phyloP scores from a whole-genome alignment of 2,888 invertebrate genomes.

The Sialis lutaria region DNA sequence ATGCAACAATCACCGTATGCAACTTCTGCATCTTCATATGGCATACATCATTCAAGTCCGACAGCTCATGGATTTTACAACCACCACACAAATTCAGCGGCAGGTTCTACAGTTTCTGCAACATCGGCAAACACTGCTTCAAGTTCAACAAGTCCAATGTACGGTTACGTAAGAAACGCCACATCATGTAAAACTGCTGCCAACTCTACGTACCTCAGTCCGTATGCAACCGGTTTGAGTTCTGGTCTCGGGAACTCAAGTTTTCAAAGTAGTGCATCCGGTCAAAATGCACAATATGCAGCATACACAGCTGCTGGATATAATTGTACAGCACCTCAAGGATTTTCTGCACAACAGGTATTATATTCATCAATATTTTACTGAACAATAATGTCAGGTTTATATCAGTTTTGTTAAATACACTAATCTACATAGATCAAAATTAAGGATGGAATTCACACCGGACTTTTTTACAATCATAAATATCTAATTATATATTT shows the following conservation, averaged over 20 bases:
- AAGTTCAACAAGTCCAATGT: conserved; percentile 25
- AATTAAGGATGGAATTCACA: too few relatives aligned
- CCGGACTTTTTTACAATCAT: too few relatives aligned
- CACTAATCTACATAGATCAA: background rate
- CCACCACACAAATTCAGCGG: background rate
- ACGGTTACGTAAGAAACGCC: conserved; percentile 16
- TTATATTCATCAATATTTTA: conserved; percentile 5
- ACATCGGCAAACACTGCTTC: conserved; percentile 27
- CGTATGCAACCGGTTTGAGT: conserved; percentile 20
- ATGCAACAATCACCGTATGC: conserved; percentile 29
- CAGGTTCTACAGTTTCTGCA: background rate
- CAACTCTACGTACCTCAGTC: conserved; percentile 27
- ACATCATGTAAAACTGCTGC: conserved; percentile 37
- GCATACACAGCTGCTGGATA: conserved; percentile 37
- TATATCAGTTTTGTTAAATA: background rate
- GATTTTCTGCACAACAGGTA: conserved; percentile 38
- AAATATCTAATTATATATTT: too few relatives aligned
- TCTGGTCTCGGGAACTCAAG: conserved; percentile 20
- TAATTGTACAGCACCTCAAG: conserved; percentile 24
- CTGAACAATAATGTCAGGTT: background rate
- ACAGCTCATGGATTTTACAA: background rate
- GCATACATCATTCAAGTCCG: conserved; percentile 7
- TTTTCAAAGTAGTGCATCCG: conserved; percentile 24
- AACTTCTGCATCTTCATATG: conserved; percentile 19
- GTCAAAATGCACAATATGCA: conserved; percentile 26